Evolutionary conservation across 2,113 vertebrate species (phyloP), one percentile per base, ranked within the genome.

Genomic region (Pachypanchax playfairii): DNA sequence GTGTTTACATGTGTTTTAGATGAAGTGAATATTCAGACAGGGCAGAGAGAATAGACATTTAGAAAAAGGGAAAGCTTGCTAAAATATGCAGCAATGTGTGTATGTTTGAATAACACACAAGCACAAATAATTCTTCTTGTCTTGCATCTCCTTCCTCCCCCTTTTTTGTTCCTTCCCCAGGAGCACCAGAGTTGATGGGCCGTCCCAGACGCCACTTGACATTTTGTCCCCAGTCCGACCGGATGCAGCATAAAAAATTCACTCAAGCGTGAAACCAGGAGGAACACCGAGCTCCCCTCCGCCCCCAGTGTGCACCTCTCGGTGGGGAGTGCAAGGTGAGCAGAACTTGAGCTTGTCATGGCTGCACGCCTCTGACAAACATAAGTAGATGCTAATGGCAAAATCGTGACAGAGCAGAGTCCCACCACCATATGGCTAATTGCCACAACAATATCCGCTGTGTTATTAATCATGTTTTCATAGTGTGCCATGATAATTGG

Each of bases 391-490:
- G 97, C 95, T 98, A 98, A 99, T 99, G 96, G 96, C 93, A 94
- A 94, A 96, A 95, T 97, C 93, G 96, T 98, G 97, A 98, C 95
- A 93, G 96, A 96, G 95, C 95, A 94, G 94, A 96, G 96, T 96
- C 96, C 96, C 96, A 94, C 94, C 94, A 95, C 96, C 97, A 99
- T 99, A 99, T 99, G 97, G 97, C 97, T 98, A 98, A 99, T 99
- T 99, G 97, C 96, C 96, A 99, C 96, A 98, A 98, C 96, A 98
- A 96, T 98, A 98, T 98, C 96, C 95, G 97, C 96, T 92, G 93
- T 96, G 96, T 98, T 98, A 98, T 99, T 99, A 98, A 99, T 99
- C 97, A 98, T 94, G 94, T 96, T 98, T 98, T 96, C 94, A 95
- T 96, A 95, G 94, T 91, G 93, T 92, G 95, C 96, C 95, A 94